Base-by-base conservation (phyloP, 2,797 vertebrate genomes). In the Loris lydekkerianus region DNA sequence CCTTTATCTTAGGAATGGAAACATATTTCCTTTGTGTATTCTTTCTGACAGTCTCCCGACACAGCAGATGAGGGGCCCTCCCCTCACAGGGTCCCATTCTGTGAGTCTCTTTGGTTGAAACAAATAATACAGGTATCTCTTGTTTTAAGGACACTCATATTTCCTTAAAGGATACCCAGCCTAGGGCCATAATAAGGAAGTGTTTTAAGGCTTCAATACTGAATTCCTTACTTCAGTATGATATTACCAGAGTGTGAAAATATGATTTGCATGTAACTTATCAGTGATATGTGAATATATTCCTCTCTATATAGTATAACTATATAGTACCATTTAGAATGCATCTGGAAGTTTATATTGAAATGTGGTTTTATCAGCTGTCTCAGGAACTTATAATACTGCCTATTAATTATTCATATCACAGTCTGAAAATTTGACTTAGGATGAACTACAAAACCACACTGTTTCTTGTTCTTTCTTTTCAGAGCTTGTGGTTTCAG, bases 261-360 rank as follows among this genome's bases (percentile, higher is more conserved):
- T 67, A 37, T 29, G 9, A 31, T 72, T 60, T 67, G 2, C 72
- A 23, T 85, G 5, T 84, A 88, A 84, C 18, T 58, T 72, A 18
- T 25, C 7, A 84, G 37, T 31, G 40, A 15, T 82, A 70, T n/a
- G 63, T 43, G 27, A 67, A 65, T 81, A 13, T 87, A 49, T 70
- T 60, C 13, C 37, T 13, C 9, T 53, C 7, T 63, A 40, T 27
- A 17, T 89, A 9, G 49, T 15, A 53, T 53, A 53, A 53, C 49
- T 53, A 5, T 15, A 15, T 15, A 53, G 49, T 53, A 1, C 49
- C 49, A 53, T 67, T 95, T 20, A 49, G 13, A 61, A 78, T 70
- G 5, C 18, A 94, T 69, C 81, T 92, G 85, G 15, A 9, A 86
- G 86, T 87, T 91, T 96, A 89, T 65, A 23, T 69, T 88, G 94